These are phyloP conservation scores for Phrynocephalus guinanensis DNA, from an alignment of 2,797 vertebrate genomes.

Conservation along the genomic window DNA sequence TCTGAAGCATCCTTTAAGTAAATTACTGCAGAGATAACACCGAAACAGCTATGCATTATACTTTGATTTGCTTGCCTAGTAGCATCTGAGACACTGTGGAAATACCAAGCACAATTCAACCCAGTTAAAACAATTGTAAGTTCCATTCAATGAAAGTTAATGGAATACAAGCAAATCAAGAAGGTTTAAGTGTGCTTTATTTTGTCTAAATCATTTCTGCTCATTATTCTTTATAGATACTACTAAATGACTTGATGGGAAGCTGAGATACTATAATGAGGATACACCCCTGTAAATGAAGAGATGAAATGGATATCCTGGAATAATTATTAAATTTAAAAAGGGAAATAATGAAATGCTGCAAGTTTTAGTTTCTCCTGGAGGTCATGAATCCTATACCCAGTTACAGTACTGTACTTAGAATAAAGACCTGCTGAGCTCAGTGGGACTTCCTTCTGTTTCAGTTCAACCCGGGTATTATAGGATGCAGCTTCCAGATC, in stretches of 20 bases:
- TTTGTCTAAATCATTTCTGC: not conserved
- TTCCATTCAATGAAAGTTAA: not conserved
- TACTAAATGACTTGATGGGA: not conserved
- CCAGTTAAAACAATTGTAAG: not conserved
- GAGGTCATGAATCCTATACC: not conserved
- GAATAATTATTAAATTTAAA: not conserved
- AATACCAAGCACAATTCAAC: not conserved
- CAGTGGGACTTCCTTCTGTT: not conserved
- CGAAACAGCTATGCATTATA: not conserved
- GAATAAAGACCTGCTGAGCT: not conserved
- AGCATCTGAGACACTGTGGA: not conserved
- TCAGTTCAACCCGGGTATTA: not conserved
- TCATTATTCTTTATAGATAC: not conserved
- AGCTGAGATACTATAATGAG: not conserved
- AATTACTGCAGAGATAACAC: not conserved
- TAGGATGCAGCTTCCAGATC: not conserved
- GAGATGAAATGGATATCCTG: not conserved
- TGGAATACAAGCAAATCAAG: not conserved
- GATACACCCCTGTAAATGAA: not conserved
- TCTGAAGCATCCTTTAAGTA: not conserved
- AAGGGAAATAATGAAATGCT: not conserved
- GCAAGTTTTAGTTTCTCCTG: not conserved
- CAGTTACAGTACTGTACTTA: not conserved
- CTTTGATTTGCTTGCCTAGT: slow-evolving; percentile 1
- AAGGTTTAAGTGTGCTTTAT: not conserved